phyloP scores from a whole-genome alignment of 2,888 invertebrate genomes.

The Escarpia spicata region DNA sequence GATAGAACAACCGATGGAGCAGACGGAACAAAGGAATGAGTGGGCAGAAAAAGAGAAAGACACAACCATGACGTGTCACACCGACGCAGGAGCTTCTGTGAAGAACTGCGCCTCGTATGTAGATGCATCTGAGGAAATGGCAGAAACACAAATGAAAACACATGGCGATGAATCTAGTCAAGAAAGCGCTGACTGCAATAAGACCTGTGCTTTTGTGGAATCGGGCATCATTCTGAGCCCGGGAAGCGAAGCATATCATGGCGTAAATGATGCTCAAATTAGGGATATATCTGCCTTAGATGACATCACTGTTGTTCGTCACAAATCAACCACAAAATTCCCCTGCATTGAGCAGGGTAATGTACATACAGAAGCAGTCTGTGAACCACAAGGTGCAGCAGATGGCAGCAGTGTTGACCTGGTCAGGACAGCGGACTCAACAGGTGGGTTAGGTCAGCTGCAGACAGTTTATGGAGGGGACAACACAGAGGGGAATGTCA shows the following conservation, averaged over 20 bases:
- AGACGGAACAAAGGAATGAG: not conserved
- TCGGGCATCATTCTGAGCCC: not conserved
- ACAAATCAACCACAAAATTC: not conserved
- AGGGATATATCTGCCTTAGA: not conserved
- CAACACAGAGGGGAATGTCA: not conserved
- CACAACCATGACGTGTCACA: not conserved
- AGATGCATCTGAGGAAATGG: not conserved
- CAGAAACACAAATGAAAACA: not conserved
- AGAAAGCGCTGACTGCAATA: not conserved
- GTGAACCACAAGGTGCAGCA: not conserved
- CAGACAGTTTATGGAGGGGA: not conserved
- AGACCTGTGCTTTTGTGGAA: not conserved
- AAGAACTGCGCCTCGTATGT: too few relatives aligned
- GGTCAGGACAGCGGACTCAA: not conserved
- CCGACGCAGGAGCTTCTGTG: not conserved
- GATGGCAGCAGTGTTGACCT: not conserved
- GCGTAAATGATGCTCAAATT: not conserved
- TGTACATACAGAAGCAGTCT: not conserved
- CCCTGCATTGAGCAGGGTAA: not conserved
- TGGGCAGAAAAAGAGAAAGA: not conserved
- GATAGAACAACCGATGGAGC: not conserved
- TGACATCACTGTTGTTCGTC: not conserved
- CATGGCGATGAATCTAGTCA: not conserved
- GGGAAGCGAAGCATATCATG: not conserved
- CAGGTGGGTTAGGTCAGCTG: not conserved